Percentiles rank a stretch among this genome's conserved stretches.
Conservation (phyloP, 2,797 vertebrate genomes). For the Austrolebias charrua region DNA sequence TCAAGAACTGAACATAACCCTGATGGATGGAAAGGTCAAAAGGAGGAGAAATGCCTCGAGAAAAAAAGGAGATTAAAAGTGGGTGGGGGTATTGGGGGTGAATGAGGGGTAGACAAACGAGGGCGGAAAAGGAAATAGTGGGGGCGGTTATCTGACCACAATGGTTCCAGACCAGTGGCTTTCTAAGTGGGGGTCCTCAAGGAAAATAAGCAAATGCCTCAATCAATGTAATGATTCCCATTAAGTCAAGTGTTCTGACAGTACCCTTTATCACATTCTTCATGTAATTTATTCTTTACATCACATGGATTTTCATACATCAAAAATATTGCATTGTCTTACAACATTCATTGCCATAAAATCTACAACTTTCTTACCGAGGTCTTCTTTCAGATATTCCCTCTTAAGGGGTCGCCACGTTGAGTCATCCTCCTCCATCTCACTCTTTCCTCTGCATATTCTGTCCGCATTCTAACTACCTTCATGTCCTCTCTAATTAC, state of each 20-base stretch:
- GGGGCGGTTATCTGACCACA: conserved; percentile 49
- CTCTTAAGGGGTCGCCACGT: no score
- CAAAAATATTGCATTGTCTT: background rate
- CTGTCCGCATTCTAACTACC: no score
- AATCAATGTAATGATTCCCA: conserved; percentile 36
- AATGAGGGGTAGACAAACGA: conserved; percentile 12
- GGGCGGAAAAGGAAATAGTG: conserved; percentile 28
- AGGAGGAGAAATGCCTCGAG: conserved; percentile 16
- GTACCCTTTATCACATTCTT: conserved; percentile 11
- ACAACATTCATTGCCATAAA: background rate
- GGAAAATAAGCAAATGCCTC: conserved; percentile 33
- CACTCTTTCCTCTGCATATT: no score
- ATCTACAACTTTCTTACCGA: background rate
- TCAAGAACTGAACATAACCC: conserved; percentile 27
- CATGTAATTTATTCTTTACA: background rate
- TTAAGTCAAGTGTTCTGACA: conserved; percentile 13
- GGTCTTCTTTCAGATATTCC: background rate
- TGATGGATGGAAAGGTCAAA: conserved; percentile 50
- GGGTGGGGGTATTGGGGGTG: conserved; percentile 3
- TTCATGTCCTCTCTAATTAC: no score
- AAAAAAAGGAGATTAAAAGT: conserved; percentile 25
- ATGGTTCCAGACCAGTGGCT: conserved; percentile 39
- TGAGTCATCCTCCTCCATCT: no score
- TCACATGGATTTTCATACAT: background rate
- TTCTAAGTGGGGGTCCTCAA: conserved; percentile 43